Conservation (phyloP, 1,140 invertebrate genomes). For the Drosophila tsacasi region DNA sequence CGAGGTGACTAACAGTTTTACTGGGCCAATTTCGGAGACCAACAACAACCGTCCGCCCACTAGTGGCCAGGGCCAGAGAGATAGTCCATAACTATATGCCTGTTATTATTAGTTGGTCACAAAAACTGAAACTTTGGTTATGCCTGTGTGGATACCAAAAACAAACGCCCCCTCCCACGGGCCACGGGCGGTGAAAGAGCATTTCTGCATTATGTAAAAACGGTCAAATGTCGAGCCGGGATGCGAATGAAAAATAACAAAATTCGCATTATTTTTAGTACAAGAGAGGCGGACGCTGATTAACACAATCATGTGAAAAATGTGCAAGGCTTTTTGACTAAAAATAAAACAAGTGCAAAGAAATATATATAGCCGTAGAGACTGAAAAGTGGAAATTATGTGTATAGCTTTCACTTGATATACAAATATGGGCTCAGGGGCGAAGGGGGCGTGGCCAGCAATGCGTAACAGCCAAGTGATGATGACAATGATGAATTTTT, state of each 20-base stretch:
- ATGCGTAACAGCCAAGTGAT: conserved; percentile 63
- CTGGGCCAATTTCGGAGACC: conserved; percentile 17
- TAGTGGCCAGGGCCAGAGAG: not conserved
- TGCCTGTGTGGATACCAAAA: conserved; percentile 33
- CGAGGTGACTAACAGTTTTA: conserved; percentile 30
- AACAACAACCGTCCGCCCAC: conserved; percentile 44
- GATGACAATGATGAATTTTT: conserved; percentile 55
- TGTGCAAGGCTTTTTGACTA: conserved; percentile 62
- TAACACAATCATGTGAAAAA: conserved; percentile 80
- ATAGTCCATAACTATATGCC: conserved; percentile 9
- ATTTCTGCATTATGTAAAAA: conserved; percentile 55
- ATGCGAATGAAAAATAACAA: conserved; percentile 20
- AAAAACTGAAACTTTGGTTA: conserved; percentile 31
- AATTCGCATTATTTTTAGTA: conserved; percentile 58
- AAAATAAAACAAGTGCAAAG: conserved; percentile 62
- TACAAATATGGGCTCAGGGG: conserved; percentile 63
- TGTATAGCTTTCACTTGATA: conserved; percentile 75
- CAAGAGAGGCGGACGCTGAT: conserved; percentile 54
- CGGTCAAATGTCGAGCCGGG: conserved; percentile 51
- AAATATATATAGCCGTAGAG: conserved; percentile 9
- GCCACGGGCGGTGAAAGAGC: not conserved
- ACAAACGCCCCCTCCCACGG: conserved; percentile 19
- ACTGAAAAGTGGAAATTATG: conserved; percentile 62
- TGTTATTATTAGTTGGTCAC: conserved; percentile 45
- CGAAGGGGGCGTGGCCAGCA: conserved; percentile 52